Evolutionary conservation across 2,888 invertebrate genomes (phyloP).

Genomic region (Notodromas monacha): DNA sequence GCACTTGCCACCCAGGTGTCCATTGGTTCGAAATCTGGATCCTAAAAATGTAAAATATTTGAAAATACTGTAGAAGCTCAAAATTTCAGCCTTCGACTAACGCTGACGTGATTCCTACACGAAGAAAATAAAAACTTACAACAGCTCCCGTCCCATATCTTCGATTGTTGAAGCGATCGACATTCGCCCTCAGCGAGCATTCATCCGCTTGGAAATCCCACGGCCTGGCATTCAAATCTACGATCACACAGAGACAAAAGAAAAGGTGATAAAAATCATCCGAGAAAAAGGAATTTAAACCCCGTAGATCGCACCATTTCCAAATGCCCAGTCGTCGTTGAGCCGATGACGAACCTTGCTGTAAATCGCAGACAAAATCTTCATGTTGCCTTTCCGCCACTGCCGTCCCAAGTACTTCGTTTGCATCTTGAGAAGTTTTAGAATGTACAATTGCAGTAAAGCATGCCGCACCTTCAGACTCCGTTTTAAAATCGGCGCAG

Average conservation of each 20-base stretch:
- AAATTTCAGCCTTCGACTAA: no score
- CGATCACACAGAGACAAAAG: no score
- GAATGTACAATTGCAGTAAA: slow-evolving; percentile 85
- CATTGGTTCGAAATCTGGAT: slow-evolving; percentile 26
- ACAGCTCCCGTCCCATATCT: slow-evolving; percentile 31
- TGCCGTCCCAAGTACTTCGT: slow-evolving; percentile 92
- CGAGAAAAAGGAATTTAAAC: neutral
- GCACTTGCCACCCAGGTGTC: slow-evolving; percentile 54
- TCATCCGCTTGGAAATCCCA: slow-evolving; percentile 97
- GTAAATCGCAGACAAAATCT: slow-evolving; percentile 94
- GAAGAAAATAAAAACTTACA: slow-evolving; percentile 1
- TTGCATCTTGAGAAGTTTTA: slow-evolving; percentile 95
- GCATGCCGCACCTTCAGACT: slow-evolving; percentile 79
- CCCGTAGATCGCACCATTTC: slow-evolving; percentile 32
- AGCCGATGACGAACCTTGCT: slow-evolving; percentile 65
- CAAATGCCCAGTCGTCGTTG: slow-evolving; percentile 99
- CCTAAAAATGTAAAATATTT: slow-evolving; percentile 14
- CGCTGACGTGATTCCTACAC: no score
- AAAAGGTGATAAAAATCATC: slow-evolving; percentile 2
- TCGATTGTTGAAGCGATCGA: slow-evolving; percentile 79
- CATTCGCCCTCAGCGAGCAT: slow-evolving; percentile 61
- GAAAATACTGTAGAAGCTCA: no score
- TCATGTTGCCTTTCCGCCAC: slow-evolving; percentile 98
- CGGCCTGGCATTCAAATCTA: slow-evolving; percentile 78
- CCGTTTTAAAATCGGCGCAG: slow-evolving; percentile 84